Evolutionary conservation across 2,113 vertebrate genomes (phyloP), one percentile per base, ranked within the genome.

Genomic region (Forbesichthys papilliferus): DNA sequence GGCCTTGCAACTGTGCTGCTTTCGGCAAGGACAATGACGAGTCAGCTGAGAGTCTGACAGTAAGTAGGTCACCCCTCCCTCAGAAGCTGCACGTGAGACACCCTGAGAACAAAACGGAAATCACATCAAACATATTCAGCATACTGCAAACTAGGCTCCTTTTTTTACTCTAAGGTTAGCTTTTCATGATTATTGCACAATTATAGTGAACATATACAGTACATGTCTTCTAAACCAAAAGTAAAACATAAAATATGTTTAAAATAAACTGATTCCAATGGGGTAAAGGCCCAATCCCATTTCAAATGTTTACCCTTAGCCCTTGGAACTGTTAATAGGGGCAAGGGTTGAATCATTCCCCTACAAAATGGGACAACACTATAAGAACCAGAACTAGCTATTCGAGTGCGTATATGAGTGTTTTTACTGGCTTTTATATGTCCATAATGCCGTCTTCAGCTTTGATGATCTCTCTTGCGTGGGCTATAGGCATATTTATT

Each of bases 31-130:
- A 64, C 79, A 83, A 47, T 27, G 9, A 3, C 1, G n/a, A 11
- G 46, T 67, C 5, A 54, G 75, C 13, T 77, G 80, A 2, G 73
- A 76, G 73, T 77, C 61, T 0, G 1, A 48, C 5, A 87, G 2
- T 5, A 0, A 59, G 77, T 81, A 85, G 0, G 0, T 71, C 64
- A 88, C 79, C 42, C 48, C 72, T 7, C 49, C 49, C 4, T 72
- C 47, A 16, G 68, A 42, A 18, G 84, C 79, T 52, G 55, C 68
- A 20, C 9, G 58, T 3, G 64, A 66, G 48, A 64, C 49, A 0
- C 51, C 58, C 90, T 91, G 70, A 33, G n/a, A 47, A 69, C 51
- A 84, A 47, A 84, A 47, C 42, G 78, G 12, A 34, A 6, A 0
- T 57, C 2, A 53, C 33, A 20, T 73, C 5, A 70, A 13, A 65